phyloP scores from a whole-genome alignment of 2,888 invertebrate genomes.

The Trisateles emortualis region DNA sequence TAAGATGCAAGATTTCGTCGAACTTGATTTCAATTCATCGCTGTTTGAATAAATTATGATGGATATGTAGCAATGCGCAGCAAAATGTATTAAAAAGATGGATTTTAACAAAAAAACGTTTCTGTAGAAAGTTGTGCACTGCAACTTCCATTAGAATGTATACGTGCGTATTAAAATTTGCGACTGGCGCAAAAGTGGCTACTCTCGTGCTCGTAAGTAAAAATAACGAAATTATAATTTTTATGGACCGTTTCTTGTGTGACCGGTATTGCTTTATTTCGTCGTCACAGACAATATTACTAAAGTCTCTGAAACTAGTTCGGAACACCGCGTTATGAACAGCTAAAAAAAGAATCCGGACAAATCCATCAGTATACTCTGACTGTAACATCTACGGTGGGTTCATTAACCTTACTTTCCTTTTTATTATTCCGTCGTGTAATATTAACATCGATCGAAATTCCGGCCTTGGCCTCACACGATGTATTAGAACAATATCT shows the following conservation, averaged over 20 bases:
- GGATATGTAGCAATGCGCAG: conserved; percentile 11
- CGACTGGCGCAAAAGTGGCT: conserved; percentile 50
- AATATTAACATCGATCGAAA: conserved; percentile 66
- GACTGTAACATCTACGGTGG: conserved; percentile 62
- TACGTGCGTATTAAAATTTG: conserved; percentile 67
- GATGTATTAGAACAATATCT: conserved; percentile 55
- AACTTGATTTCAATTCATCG: conserved; percentile 3
- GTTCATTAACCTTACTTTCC: conserved; percentile 80
- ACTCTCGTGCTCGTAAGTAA: conserved; percentile 55
- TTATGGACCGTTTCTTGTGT: conserved; percentile 43
- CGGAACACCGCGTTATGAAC: conserved; percentile 61
- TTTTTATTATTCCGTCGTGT: conserved; percentile 72
- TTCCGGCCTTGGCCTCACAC: conserved; percentile 72
- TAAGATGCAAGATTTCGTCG: conserved; percentile 11
- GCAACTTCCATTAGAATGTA: conserved; percentile 63
- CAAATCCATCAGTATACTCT: conserved; percentile 69
- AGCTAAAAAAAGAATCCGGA: conserved; percentile 74
- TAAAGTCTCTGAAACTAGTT: conserved; percentile 59
- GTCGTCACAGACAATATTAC: conserved; percentile 47
- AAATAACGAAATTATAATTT: conserved; percentile 56
- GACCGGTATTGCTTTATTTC: conserved; percentile 48
- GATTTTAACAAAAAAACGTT: conserved; percentile 30
- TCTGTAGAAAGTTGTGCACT: conserved; percentile 67
- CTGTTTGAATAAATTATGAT: conserved; percentile 8
- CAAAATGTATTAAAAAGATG: conserved; percentile 14